phyloP scores from a whole-genome alignment of 2,888 invertebrate genomes.

The Rotaria sp. region DNA sequence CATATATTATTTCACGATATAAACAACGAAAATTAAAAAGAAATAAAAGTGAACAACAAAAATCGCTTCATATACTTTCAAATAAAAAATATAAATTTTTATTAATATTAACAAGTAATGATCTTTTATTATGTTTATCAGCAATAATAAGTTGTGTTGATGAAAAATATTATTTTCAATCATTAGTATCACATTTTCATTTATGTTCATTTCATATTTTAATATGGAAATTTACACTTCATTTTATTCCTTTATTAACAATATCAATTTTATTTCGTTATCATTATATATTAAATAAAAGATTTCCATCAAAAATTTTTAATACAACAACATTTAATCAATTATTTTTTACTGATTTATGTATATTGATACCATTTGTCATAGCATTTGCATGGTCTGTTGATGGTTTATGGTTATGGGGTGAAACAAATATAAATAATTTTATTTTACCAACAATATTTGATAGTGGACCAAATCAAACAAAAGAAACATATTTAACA shows the following conservation, averaged over 20 bases:
- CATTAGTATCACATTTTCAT: background rate
- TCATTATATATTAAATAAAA: background rate
- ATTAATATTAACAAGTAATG: background rate
- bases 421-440: background rate
- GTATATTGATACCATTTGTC: background rate
- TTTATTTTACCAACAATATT: background rate
- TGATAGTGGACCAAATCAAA: background rate
- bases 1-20: background rate
- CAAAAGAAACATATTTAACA: background rate
- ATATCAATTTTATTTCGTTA: background rate
- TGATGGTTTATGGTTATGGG: slow-evolving; percentile 27
- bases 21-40: background rate
- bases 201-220: background rate
- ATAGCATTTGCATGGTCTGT: slow-evolving; percentile 21
- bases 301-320: background rate
- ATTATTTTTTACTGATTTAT: background rate
- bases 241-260: background rate
- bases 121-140: background rate
- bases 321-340: background rate
- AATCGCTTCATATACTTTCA: background rate
- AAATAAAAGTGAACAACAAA: background rate
- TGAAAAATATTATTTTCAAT: background rate
- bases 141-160: background rate
- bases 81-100: background rate
- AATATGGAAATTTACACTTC: slow-evolving; percentile 11